phyloP scores from a whole-genome alignment of 2,797 vertebrate genomes.

The Nyctibius grandis region DNA sequence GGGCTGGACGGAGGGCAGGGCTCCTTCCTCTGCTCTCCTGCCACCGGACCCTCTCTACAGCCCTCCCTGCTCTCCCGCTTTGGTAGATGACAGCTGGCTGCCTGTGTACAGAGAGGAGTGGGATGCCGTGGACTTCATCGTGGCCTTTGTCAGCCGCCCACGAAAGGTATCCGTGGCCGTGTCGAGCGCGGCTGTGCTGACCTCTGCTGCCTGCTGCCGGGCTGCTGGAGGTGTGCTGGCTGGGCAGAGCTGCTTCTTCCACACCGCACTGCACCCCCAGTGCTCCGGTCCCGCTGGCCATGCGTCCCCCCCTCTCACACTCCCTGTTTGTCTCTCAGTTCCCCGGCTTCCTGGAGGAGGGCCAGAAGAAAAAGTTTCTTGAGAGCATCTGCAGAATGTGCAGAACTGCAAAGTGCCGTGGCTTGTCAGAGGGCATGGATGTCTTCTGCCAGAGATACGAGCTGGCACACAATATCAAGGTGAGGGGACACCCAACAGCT shows the following conservation, averaged over 20 bases:
- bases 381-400: background rate
- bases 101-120: no score
- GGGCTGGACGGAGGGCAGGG: background rate
- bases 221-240: no score
- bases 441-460: background rate
- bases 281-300: background rate
- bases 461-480: background rate
- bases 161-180: background rate
- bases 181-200: background rate
- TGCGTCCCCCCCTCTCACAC: background rate
- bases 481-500: background rate
- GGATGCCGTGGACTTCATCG: background rate
- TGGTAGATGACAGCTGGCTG: no score
- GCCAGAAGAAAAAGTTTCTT: background rate
- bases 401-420: rapidly evolving
- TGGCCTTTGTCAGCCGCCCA: background rate
- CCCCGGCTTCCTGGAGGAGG: background rate
- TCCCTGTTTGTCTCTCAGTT: background rate
- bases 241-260: no score
- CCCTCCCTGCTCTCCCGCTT: no score
- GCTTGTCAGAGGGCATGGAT: background rate
- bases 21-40: background rate
- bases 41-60: no score
- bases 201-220: no score
- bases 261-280: no score